Percentiles rank a stretch among this genome's conserved stretches.
Conservation (phyloP, 2,113 vertebrate species). For the Zosterops lateralis region DNA sequence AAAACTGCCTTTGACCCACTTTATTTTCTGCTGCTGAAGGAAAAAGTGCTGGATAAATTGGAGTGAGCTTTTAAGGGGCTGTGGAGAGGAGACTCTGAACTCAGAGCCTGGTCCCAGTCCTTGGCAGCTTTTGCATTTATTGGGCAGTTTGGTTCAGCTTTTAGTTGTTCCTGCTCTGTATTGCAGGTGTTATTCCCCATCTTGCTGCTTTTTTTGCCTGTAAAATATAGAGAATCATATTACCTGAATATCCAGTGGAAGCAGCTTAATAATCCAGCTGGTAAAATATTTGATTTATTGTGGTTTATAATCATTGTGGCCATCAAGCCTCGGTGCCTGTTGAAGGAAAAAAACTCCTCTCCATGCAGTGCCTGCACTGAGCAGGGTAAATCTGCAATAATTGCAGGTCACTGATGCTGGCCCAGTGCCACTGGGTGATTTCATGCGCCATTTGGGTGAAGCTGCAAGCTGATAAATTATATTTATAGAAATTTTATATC, state of each 20-base stretch:
- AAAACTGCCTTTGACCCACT: slow-evolving; percentile 45
- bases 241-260: not conserved
- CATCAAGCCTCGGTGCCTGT: not conserved
- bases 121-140: not conserved
- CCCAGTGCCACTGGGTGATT: not conserved
- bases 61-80: not conserved
- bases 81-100: not conserved
- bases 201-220: not conserved
- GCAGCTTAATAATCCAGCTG: slow-evolving; percentile 14
- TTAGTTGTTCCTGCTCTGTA: not conserved
- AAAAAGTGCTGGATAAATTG: slow-evolving; percentile 4
- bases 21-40: not conserved
- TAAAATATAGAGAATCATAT: not conserved
- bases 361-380: not conserved
- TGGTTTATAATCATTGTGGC: not conserved
- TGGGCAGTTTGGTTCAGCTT: not conserved
- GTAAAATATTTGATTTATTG: not conserved
- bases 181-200: not conserved
- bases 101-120: not conserved
- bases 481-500: not conserved
- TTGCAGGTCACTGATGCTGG: slow-evolving; percentile 3
- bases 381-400: not conserved
- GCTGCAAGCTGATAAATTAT: slow-evolving; percentile 15
- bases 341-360: not conserved
- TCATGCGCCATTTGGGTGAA: slow-evolving; percentile 11